These are phyloP conservation scores for Calosoma granatense DNA, from an alignment of 1,140 invertebrate species.

Conservation along the genomic window DNA sequence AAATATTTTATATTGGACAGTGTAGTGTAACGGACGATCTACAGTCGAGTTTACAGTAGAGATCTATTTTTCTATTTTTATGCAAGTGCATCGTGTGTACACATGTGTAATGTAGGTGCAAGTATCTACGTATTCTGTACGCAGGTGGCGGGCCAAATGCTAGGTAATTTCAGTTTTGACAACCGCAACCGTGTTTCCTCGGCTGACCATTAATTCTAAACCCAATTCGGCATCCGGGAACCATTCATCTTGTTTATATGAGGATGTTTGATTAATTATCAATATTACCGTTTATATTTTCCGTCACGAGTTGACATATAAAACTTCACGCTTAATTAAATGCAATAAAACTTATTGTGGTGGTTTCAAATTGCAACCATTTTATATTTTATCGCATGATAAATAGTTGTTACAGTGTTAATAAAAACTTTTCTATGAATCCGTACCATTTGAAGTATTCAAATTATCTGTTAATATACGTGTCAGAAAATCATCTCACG, in stretches of 20 bases:
- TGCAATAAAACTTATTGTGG: background rate
- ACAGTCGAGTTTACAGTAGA: too few relatives aligned
- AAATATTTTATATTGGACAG: too few relatives aligned
- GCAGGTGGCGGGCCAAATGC: background rate
- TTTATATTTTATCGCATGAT: background rate
- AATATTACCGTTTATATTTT: background rate
- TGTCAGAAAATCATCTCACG: too few relatives aligned
- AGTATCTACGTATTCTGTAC: background rate
- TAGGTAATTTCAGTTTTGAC: background rate
- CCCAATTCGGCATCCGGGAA: background rate
- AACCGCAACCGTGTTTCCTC: background rate
- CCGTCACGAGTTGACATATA: background rate
- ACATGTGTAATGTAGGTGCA: background rate
- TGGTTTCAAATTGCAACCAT: background rate
- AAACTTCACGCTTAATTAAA: background rate
- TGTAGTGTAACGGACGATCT: too few relatives aligned
- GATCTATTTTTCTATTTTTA: too few relatives aligned
- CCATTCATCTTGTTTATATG: conserved; percentile 5
- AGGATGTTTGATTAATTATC: background rate
- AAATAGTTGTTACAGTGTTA: background rate
- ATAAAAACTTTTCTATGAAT: too few relatives aligned
- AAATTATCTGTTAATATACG: too few relatives aligned
- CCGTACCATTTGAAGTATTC: too few relatives aligned
- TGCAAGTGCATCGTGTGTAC: background rate
- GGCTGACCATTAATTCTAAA: background rate